Evolutionary conservation across 2,888 invertebrate species (phyloP), one percentile per base, ranked within the genome.

Genomic region (Lucinisca nassula): DNA sequence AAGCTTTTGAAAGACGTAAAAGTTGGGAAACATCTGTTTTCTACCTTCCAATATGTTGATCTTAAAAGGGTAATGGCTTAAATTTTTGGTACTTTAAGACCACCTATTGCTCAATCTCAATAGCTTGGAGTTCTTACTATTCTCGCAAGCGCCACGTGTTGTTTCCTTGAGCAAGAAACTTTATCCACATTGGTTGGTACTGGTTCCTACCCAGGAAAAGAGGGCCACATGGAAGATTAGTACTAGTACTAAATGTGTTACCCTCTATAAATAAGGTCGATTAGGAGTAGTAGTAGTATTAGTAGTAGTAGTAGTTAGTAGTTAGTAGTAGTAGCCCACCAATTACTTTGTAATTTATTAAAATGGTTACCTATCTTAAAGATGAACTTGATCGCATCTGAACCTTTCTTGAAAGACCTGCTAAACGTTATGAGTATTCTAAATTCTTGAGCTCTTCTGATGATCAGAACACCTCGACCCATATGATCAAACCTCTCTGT

Each of bases 401-500:
- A 85, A 21, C 75, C 80, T 17, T 75, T 61, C 32, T 90, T 84
- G 75, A 91, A 93, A 30, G 87, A 83, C 27, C 90, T 70, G 79
- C 93, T 88, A 55, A 95, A 92, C 12, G 81, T 82, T 14, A 95
- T 27, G 51, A 87, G 82, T n/a, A 94, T 72, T 8, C 81, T 84
- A 87, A 95, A 95, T 4, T 84, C 81, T 76, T 93, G 92, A n/a
- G 94, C 95, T 38, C 95, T 84, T n/a, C 95, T 82, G 0, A 98
- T 97, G 32, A 98, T 97, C 8, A 93, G 89, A 10, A 84, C 77
- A 0, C 82, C 85, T 0, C 82, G 58, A 17, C 83, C 73, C 1
- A 90, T 77, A 35, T 58, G 40, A 21, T 87, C 88, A 77, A 86
- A 93, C 75, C 87, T 84, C 4, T 89, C 90, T 0, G 92, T 92